Percentiles rank a stretch among this genome's conserved stretches.
Evolutionary conservation across 2,797 vertebrate species (phyloP).

Genomic region (Columba guinea): DNA sequence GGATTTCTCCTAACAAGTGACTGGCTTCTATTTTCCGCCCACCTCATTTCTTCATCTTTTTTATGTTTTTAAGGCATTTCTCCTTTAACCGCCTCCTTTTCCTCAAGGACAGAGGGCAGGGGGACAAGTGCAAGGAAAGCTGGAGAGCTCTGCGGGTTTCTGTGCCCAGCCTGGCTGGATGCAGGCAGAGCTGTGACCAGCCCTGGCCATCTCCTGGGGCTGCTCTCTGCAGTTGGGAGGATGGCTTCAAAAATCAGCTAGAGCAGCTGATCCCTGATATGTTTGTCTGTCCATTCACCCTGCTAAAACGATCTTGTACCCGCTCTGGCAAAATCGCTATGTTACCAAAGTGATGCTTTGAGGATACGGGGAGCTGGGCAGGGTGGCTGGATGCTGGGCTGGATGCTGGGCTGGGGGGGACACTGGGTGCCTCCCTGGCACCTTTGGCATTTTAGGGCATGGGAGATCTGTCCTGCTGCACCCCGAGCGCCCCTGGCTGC

Average conservation of each 20-base stretch:
- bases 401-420: fast-evolving
- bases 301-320: not conserved
- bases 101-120: not conserved
- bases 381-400: not conserved
- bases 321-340: not conserved
- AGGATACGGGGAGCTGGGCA: fast-evolving
- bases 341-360: fast-evolving
- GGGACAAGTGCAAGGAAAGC: not conserved
- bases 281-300: not conserved
- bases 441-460: not conserved
- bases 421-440: not conserved
- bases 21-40: not conserved
- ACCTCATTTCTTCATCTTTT: not conserved
- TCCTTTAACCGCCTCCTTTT: not conserved
- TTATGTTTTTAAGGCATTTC: not conserved
- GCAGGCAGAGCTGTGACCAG: not conserved
- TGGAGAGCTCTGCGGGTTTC: fast-evolving
- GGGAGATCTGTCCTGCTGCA: not conserved
- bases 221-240: not conserved
- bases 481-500: not conserved
- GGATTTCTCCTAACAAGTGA: not conserved
- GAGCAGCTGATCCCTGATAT: not conserved
- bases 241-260: not conserved
- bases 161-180: not conserved
- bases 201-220: not conserved